Evolutionary conservation across 2,113 vertebrate species (phyloP).

Genomic region (Trogon surrucura): DNA sequence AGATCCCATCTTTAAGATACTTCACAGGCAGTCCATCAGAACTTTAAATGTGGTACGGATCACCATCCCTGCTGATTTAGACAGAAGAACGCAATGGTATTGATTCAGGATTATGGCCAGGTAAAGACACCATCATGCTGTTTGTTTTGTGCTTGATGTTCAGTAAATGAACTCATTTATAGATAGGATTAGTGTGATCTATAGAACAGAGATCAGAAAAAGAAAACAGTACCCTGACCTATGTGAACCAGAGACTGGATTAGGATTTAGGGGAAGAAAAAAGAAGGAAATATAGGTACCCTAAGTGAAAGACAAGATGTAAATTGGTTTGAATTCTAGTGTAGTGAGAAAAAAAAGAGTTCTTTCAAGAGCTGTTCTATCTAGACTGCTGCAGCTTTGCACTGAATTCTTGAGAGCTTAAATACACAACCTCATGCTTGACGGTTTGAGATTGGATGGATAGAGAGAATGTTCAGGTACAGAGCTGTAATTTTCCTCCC

Average conservation of each 20-base stretch:
- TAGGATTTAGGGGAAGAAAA: background rate
- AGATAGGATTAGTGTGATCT: conserved; percentile 21
- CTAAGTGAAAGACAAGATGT: background rate
- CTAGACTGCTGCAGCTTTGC: background rate
- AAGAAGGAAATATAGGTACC: background rate
- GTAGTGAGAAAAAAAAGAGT: background rate
- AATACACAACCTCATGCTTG: background rate
- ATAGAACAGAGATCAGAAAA: background rate
- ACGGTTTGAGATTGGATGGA: background rate
- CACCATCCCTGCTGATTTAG: background rate
- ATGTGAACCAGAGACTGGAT: background rate
- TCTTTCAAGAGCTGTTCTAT: background rate
- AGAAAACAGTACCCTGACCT: background rate
- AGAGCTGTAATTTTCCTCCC: background rate
- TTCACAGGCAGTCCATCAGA: background rate
- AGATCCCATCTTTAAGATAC: background rate
- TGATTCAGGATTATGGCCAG: conserved; percentile 40
- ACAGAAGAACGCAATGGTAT: background rate
- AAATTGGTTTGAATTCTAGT: background rate
- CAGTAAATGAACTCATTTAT: conserved; percentile 50
- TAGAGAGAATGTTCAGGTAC: background rate
- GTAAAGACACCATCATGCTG: background rate
- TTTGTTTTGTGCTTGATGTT: conserved; percentile 50
- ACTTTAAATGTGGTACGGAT: background rate
- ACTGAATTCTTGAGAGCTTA: background rate